Evolutionary conservation across 2,797 vertebrate species (phyloP), one percentile per base, ranked within the genome.

Genomic region (Scarus forsteni): DNA sequence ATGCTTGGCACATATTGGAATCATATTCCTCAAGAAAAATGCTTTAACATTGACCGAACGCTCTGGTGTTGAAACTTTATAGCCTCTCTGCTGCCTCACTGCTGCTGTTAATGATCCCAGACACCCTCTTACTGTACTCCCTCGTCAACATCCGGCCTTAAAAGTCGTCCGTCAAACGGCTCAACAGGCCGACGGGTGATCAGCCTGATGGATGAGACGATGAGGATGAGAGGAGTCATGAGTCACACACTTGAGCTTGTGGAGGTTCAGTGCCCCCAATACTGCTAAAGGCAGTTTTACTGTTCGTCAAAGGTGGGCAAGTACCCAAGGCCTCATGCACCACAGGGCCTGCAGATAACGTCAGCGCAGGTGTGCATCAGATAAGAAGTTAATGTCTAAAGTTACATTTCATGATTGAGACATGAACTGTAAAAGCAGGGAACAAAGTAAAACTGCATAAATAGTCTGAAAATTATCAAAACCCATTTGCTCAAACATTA

Each of bases 191-290:
- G 69, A 75, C 64, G 71, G n/a, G 52, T 77, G 86, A 92, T 85
- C 77, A 57, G 78, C 59, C 84, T 91, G 87, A 91, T 83, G 81
- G 88, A 93, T 89, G 90, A 77, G 78, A 52, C 43, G 68, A 85
- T n/a, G 48, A 66, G 75, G 66, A 51, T 19, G 34, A 84, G 67
- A 76, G 44, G 70, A 80, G 85, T 78, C 57, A 36, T 55, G 83
- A 85, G 85, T 79, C 68, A 66, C 59, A 10, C 65, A 34, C 53
- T 57, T 35, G 4, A 63, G 69, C 44, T 10, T 0, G 67, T 35
- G 54, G 73, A 75, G 63, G 76, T 88, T 85, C 60, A 68, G 80
- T 14, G 39, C 55, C 63, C 60, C 14, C 27, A 27, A 4, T 27
- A 27, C 27, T 27, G 4, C 27, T 27, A 27, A 2, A 27, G 27